phyloP scores from a whole-genome alignment of 2,888 invertebrate species.

The Hofmannophila pseudospretella region DNA sequence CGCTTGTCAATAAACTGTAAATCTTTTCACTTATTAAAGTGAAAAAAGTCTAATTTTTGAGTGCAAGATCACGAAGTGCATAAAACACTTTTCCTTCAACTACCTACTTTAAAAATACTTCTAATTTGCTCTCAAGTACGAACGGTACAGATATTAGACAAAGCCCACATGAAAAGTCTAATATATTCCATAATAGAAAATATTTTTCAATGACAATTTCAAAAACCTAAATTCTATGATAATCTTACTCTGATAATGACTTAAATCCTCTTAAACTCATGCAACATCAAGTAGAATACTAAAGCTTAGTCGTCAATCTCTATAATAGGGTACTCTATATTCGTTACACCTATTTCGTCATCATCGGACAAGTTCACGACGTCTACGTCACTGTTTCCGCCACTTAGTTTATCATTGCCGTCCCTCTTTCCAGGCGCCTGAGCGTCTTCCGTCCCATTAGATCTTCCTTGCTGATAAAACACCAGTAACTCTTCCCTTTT shows the following conservation, averaged over 20 bases:
- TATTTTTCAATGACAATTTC: not conserved
- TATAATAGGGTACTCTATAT: not conserved
- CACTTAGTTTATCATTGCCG: conserved; percentile 6
- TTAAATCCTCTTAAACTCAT: not conserved
- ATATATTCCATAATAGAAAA: too few relatives aligned
- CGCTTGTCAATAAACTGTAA: too few relatives aligned
- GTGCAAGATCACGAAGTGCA: too few relatives aligned
- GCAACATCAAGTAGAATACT: too few relatives aligned
- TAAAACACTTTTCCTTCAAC: too few relatives aligned
- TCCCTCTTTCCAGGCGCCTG: not conserved
- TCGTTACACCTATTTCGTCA: conserved; percentile 3
- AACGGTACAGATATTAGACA: too few relatives aligned
- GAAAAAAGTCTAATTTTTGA: too few relatives aligned
- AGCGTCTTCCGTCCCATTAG: not conserved
- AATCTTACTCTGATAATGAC: not conserved
- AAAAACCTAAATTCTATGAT: not conserved
- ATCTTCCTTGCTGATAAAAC: conserved; percentile 5
- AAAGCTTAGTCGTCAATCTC: not conserved
- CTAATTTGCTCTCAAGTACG: too few relatives aligned
- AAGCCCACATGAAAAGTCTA: too few relatives aligned
- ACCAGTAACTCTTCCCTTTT: conserved; percentile 25
- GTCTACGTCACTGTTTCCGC: conserved; percentile 11
- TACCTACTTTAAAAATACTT: too few relatives aligned
- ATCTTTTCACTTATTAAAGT: too few relatives aligned
- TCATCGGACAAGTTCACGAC: conserved; percentile 5